Conservation (phyloP, 53 echinoderm and acorn worm species). For the Temnopleurus reevesii region DNA sequence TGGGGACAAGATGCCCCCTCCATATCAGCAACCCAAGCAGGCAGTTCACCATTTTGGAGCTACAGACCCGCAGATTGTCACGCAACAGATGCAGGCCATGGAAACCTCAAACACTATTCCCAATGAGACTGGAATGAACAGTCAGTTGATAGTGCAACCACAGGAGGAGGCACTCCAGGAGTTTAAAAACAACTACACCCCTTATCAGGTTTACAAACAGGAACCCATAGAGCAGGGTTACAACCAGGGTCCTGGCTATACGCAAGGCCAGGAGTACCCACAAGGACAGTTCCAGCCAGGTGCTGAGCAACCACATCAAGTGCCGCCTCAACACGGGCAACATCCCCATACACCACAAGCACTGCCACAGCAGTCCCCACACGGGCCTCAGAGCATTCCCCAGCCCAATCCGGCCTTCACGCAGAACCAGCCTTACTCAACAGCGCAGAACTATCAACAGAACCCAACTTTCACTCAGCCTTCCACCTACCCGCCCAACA, state of each 20-base stretch:
- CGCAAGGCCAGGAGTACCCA: slow-evolving; percentile 58
- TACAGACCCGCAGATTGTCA: slow-evolving; percentile 58
- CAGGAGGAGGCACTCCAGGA: slow-evolving; percentile 83
- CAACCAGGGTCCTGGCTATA: slow-evolving; percentile 56
- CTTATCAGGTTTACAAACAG: slow-evolving; percentile 80
- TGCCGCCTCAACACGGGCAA: slow-evolving; percentile 2
- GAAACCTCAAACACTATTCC: slow-evolving; percentile 52
- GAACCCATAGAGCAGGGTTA: slow-evolving; percentile 74
- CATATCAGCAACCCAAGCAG: slow-evolving; percentile 67
- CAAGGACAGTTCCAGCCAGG: slow-evolving; percentile 56
- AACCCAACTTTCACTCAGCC: slow-evolving; percentile 61
- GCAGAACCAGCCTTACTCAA: slow-evolving; percentile 53
- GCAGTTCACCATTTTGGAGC: slow-evolving; percentile 42
- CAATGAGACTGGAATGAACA: slow-evolving; percentile 39
- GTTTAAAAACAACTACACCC: slow-evolving; percentile 64
- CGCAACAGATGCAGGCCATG: slow-evolving; percentile 68
- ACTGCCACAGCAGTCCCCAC: slow-evolving; percentile 44
- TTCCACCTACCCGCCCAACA: slow-evolving; percentile 44
- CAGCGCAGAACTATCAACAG: slow-evolving; percentile 51
- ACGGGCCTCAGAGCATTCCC: slow-evolving; percentile 46
- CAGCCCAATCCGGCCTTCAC: slow-evolving; percentile 63
- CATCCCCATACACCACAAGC: slow-evolving; percentile 46
- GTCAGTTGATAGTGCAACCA: slow-evolving; percentile 92
- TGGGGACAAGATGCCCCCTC: slow-evolving; percentile 61
- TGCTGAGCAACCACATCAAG: slow-evolving; percentile 24